A percentile compares a stretch with the other conserved stretches of the same genome.
Evolutionary conservation across 2,888 invertebrate species (phyloP).

Genomic region (Lasioglossum calceatum): DNA sequence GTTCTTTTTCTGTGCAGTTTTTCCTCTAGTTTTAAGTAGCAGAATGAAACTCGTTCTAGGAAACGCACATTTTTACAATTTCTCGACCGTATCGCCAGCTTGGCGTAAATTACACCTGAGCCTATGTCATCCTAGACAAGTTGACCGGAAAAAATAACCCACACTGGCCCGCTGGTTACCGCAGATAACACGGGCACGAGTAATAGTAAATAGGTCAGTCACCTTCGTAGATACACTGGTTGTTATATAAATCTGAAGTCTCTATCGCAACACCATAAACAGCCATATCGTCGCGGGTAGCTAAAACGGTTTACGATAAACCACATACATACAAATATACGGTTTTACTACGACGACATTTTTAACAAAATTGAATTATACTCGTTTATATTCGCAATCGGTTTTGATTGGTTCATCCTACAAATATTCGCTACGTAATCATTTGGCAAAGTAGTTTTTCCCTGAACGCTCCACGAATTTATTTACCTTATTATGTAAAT

Average conservation of each 20-base stretch:
- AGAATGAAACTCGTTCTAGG: slow-evolving; percentile 8
- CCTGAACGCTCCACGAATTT: neutral
- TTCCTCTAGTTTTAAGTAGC: neutral
- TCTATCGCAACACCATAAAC: slow-evolving; percentile 62
- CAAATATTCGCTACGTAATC: neutral
- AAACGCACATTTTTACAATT: slow-evolving; percentile 22
- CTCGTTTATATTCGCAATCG: neutral
- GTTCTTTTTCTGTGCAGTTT: neutral
- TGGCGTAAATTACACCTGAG: slow-evolving; percentile 49
- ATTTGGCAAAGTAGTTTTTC: neutral
- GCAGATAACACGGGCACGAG: slow-evolving; percentile 66
- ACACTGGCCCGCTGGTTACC: slow-evolving; percentile 44
- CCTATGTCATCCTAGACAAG: slow-evolving; percentile 48
- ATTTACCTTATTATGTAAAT: too few relatives aligned
- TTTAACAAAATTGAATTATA: neutral
- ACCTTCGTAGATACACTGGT: slow-evolving; percentile 68
- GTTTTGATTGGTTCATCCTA: neutral
- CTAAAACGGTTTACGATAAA: slow-evolving; percentile 3
- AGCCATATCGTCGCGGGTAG: slow-evolving; percentile 42
- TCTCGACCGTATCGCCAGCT: slow-evolving; percentile 16
- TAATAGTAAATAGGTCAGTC: slow-evolving; percentile 72
- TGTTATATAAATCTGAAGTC: slow-evolving; percentile 67
- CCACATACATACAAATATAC: neutral
- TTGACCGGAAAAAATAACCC: slow-evolving; percentile 35
- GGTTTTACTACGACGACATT: slow-evolving; percentile 9